These are phyloP conservation scores for Ectropis grisescens DNA, from an alignment of 1,140 invertebrate genomes.

Conservation along the genomic window DNA sequence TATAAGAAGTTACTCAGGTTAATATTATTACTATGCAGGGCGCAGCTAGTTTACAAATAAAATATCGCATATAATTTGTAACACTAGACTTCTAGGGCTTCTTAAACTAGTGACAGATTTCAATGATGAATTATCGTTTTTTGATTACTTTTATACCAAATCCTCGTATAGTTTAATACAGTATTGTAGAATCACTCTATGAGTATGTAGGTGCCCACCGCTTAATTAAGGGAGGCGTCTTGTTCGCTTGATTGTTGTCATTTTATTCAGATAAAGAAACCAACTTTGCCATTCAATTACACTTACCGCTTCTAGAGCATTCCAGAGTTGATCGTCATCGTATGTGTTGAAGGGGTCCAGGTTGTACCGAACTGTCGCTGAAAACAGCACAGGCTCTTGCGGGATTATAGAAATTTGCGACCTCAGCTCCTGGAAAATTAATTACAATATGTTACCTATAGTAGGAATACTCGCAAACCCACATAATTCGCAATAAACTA, in stretches of 20 bases:
- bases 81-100: no score
- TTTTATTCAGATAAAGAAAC: neutral
- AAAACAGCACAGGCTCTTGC: slow-evolving; percentile 81
- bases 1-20: no score
- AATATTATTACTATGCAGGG: no score
- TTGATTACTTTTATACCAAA: neutral
- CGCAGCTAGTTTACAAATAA: no score
- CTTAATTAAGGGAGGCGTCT: no score
- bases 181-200: no score
- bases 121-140: no score
- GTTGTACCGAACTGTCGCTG: slow-evolving; percentile 77
- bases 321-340: slow-evolving; percentile 75
- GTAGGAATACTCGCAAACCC: neutral
- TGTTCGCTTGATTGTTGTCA: no score
- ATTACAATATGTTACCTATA: neutral
- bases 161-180: neutral
- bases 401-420: slow-evolving; percentile 83
- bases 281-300: neutral
- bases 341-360: slow-evolving; percentile 79
- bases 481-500: no score
- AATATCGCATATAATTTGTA: no score
- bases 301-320: slow-evolving; percentile 75
- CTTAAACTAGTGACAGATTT: no score
- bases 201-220: no score
- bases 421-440: slow-evolving; percentile 70